phyloP scores from a whole-genome alignment of 2,888 invertebrate genomes.

The Polydrusus cervinus region DNA sequence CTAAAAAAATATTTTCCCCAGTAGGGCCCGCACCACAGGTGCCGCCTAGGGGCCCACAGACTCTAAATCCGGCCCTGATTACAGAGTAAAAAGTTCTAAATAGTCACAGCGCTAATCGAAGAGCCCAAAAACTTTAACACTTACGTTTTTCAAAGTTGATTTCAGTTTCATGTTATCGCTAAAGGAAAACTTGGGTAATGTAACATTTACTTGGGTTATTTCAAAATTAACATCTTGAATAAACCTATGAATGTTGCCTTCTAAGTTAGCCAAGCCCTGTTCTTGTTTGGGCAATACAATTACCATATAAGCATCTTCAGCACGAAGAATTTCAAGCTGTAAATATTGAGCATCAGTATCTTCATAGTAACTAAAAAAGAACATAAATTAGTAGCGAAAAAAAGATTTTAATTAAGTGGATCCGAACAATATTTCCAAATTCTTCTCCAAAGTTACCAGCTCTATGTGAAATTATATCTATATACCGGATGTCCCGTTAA shows the following conservation, averaged over 20 bases:
- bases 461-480: too few relatives aligned
- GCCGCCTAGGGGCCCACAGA: too few relatives aligned
- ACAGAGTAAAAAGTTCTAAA: too few relatives aligned
- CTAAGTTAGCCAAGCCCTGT: background rate
- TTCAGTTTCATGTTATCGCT: background rate
- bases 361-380: slow-evolving; percentile 14
- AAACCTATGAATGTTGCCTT: background rate
- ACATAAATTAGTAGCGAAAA: too few relatives aligned
- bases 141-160: background rate
- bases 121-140: background rate
- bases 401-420: too few relatives aligned
- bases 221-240: background rate
- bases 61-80: too few relatives aligned
- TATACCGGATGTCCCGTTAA: too few relatives aligned
- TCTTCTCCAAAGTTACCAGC: too few relatives aligned
- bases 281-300: slow-evolving; percentile 9
- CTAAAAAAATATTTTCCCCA: too few relatives aligned
- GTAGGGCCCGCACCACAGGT: too few relatives aligned
- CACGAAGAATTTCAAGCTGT: background rate
- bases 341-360: slow-evolving; percentile 22
- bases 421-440: too few relatives aligned
- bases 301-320: background rate
- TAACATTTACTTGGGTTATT: background rate
- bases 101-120: too few relatives aligned
- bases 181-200: slow-evolving; percentile 10